Base-by-base conservation (phyloP, 2,113 vertebrate genomes). In the Deroptyus accipitrinus region DNA sequence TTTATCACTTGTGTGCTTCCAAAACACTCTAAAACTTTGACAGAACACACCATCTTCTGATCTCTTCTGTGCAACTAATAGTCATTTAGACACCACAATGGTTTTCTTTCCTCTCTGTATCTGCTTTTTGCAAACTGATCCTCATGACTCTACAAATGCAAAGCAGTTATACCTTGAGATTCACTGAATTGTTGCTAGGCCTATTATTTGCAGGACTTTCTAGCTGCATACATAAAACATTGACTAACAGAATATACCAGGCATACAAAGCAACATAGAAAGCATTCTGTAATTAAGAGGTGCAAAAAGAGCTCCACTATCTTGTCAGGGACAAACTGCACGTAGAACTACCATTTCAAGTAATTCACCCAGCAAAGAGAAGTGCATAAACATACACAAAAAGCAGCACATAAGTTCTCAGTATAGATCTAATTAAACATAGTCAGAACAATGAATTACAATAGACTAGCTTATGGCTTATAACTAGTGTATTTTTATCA, bases 371-470 rank as follows among this genome's bases (percentile, higher is more conserved):
- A 62, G 22, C 20, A 81, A 85, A 57, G 31, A 55, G 49, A 73
- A 67, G 13, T 46, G 27, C 16, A 30, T 41, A 86, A 66, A 77
- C 25, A 31, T 1, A 73, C 16, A 44, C 17, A 79, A 86, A 89
- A 92, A 7, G 3, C 39, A 78, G 22, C 0, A 0, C 17, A 15
- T 44, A 51, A 24, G 7, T 33, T 84, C 10, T 57, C 31, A 16
- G 10, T 8, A 72, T 20, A 63, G 13, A 66, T 13, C 44, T 13
- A 39, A 94, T 39, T 28, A 28, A 75, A 46, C 52, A 23, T 15
- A 80, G 10, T 23, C 5, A 3, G 35, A 87, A 30, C 19, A 81
- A 41, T 12, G 11, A 57, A 67, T 70, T 72, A 42, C 5, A 66
- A 48, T 18, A 61, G 5, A 74, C 39, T 33, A 54, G 13, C 20